Evolutionary conservation across 2,113 vertebrate species (phyloP), one percentile per base, ranked within the genome.

Genomic region (Ptychochromis oligacanthus): DNA sequence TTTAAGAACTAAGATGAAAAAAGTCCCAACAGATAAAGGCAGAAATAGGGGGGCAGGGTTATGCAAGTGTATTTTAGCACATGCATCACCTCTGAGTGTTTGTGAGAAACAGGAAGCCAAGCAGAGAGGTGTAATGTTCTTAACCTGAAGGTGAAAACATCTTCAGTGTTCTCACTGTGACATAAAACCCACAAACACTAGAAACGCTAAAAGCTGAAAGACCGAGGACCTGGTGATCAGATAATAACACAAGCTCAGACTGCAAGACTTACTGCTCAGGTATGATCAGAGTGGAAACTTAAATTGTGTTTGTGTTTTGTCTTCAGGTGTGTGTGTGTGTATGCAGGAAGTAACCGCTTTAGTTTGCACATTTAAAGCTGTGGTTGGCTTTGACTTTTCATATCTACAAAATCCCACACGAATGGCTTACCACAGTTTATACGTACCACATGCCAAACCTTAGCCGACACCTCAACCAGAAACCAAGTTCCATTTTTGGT

Each of bases 81-180:
- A 31, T 52, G 43, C 43, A 31, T 20, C 11, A 34, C 2, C 46
- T 34, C 6, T 72, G 17, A 60, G 79, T 10, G 18, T 12, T 14
- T 6, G 10, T 5, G 46, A 20, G 58, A 28, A 72, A 31, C 67
- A 84, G 87, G 87, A 89, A 75, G 20, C 14, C 56, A 18, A 15
- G 28, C 36, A 36, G 55, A 79, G 72, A 81, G 49, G 40, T 83
- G 88, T 77, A 14, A 85, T 80, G 34, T 78, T 84, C 26, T 28
- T 28, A 7, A 64, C 17, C 10, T 14, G 9, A 74, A 81, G 15
- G 2, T 10, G 43, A 40, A 61, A 67, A 43, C 12, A 15, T 31
- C 10, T 46, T 59, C 34, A 59, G 7, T 34, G 10, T 46, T 64
- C 20, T 40, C n/a, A 26, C 28, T 0, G 1, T 40, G 9, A 72